Conservation (phyloP, 1,140 invertebrate species). For the Tetramorium simillimum region DNA sequence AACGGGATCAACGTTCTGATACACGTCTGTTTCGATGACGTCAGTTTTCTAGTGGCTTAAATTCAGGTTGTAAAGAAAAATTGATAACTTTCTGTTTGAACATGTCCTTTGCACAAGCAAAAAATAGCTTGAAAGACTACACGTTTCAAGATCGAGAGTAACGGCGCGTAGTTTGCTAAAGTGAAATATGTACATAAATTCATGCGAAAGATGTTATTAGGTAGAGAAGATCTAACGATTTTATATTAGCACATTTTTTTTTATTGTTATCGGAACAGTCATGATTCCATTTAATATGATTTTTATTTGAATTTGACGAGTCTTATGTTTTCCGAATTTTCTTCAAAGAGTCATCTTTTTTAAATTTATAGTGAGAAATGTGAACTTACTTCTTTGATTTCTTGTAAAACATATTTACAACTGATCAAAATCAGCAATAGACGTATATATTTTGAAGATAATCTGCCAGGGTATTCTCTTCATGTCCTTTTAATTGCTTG, state of each 20-base stretch:
- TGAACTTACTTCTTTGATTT: not conserved
- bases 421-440: not conserved
- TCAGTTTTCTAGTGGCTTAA: constrained; percentile 35
- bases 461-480: not conserved
- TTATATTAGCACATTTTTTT: too few species aligned
- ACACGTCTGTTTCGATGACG: constrained; percentile 38
- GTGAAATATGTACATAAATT: too few species aligned
- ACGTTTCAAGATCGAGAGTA: too few species aligned
- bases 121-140: too few species aligned
- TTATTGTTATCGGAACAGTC: too few species aligned
- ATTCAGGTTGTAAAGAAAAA: constrained; percentile 25
- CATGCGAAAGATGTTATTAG: too few species aligned
- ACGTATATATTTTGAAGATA: not conserved
- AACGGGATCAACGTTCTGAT: constrained; percentile 60
- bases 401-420: not conserved
- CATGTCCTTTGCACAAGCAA: too few species aligned
- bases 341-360: not conserved
- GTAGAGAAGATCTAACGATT: too few species aligned
- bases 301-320: not conserved
- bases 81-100: not conserved
- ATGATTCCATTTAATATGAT: too few species aligned
- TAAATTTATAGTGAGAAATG: not conserved
- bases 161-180: too few species aligned
- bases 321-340: not conserved
- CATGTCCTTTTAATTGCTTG: constrained; percentile 23